A percentile compares a stretch with the other conserved stretches of the same genome.
phyloP scores from a whole-genome alignment of 1,140 invertebrate genomes.

The Ceratosolen solmsi region DNA sequence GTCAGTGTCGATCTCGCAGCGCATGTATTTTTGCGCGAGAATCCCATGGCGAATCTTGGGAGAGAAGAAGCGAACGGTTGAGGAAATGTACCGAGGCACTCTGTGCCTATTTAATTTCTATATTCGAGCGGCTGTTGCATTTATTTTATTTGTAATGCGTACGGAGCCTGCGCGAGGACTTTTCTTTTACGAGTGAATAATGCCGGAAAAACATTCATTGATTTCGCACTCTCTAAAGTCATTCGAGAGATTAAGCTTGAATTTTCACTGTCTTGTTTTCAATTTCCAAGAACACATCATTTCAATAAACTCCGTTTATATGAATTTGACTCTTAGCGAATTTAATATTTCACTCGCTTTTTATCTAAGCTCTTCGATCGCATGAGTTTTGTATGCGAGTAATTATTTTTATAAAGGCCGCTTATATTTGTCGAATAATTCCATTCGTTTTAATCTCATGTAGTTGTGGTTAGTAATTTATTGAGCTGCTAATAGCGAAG shows the following conservation, averaged over 20 bases:
- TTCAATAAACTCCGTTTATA: too few relatives aligned
- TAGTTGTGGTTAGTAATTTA: neutral
- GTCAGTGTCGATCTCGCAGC: neutral
- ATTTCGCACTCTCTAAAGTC: conserved; percentile 16
- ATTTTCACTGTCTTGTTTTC: neutral
- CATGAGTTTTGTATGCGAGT: neutral
- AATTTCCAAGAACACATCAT: neutral
- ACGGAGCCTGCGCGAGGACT: neutral
- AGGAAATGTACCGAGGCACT: neutral
- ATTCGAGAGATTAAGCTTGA: neutral
- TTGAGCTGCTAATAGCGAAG: neutral
- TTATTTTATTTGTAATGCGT: neutral
- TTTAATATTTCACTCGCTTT: neutral
- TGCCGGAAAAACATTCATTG: neutral
- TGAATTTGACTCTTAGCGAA: too few relatives aligned
- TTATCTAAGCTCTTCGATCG: neutral
- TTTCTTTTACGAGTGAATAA: neutral
- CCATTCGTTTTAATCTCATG: neutral
- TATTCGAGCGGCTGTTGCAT: neutral
- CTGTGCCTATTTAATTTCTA: conserved; percentile 13
- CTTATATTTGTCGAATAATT: neutral
- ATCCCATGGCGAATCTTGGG: neutral
- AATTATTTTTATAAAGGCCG: neutral
- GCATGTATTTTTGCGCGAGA: neutral
- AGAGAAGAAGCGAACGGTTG: neutral